phyloP scores from a whole-genome alignment of 2,888 invertebrate species.

The Odontocerum albicorne region DNA sequence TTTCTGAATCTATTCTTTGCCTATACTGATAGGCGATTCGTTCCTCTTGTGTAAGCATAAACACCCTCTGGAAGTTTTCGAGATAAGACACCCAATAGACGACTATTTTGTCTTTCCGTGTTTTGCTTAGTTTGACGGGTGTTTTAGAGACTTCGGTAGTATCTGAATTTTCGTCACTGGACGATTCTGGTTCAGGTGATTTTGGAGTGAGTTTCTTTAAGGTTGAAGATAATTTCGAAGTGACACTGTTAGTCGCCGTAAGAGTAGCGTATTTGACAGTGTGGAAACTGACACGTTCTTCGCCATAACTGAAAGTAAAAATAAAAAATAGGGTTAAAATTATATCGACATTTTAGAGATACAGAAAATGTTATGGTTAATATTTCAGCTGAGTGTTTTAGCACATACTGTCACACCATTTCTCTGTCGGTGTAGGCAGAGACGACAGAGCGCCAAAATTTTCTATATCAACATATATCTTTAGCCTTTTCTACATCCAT shows the following conservation, averaged over 20 bases:
- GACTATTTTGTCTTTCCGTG: slow-evolving; percentile 72
- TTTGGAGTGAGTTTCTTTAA: slow-evolving; percentile 56
- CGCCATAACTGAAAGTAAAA: slow-evolving; percentile 57
- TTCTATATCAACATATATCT: too few species aligned
- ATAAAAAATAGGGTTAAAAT: slow-evolving; percentile 40
- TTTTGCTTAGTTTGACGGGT: slow-evolving; percentile 59
- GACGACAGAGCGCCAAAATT: too few species aligned
- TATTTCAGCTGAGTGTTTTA: too few species aligned
- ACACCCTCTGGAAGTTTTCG: slow-evolving; percentile 72
- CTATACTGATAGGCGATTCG: slow-evolving; percentile 65
- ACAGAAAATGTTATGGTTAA: too few species aligned
- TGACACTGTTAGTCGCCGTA: slow-evolving; percentile 52
- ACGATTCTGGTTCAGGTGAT: slow-evolving; percentile 53
- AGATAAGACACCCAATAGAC: slow-evolving; percentile 82
- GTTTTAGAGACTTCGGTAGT: slow-evolving; percentile 51
- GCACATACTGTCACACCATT: too few species aligned
- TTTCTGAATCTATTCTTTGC: slow-evolving; percentile 64
- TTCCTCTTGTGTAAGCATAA: slow-evolving; percentile 76
- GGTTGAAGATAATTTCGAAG: slow-evolving; percentile 58
- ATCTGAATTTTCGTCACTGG: slow-evolving; percentile 64
- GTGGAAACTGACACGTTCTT: slow-evolving; percentile 72
- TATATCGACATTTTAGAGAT: too few species aligned
- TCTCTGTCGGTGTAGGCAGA: too few species aligned
- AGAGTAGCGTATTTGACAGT: slow-evolving; percentile 62
- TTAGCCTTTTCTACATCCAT: too few species aligned